phyloP scores from a whole-genome alignment of 2,113 vertebrate species.

The Plotosus lineatus region DNA sequence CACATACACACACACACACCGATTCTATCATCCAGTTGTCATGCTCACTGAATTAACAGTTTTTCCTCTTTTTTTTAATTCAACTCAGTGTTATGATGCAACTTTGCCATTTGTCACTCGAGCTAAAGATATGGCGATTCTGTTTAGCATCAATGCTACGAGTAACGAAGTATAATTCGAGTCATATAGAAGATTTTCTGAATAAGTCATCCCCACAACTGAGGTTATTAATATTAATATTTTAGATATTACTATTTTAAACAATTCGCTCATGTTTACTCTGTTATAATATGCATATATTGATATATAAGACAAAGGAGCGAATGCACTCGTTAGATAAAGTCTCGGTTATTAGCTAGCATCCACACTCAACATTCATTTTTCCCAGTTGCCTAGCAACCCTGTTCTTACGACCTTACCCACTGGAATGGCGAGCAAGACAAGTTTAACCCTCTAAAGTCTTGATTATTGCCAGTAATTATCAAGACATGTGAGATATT shows the following conservation, averaged over 20 bases:
- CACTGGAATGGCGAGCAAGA: neutral
- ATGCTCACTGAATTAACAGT: too few species aligned
- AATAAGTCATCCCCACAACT: neutral
- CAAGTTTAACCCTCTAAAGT: neutral
- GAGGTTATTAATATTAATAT: too few species aligned
- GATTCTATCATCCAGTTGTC: neutral
- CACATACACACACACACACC: slow-evolving; percentile 20
- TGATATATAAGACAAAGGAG: neutral
- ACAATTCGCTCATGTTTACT: neutral
- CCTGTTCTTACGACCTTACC: neutral
- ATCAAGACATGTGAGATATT: neutral
- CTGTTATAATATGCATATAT: neutral
- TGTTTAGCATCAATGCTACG: neutral
- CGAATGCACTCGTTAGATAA: neutral
- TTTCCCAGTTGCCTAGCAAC: neutral
- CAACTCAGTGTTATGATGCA: neutral
- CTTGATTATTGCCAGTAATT: too few species aligned
- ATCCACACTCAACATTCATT: neutral
- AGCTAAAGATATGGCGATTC: neutral
- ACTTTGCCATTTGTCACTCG: neutral
- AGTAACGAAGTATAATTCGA: neutral
- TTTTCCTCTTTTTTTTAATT: too few species aligned
- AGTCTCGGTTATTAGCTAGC: neutral
- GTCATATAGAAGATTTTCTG: neutral
- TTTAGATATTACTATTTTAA: neutral